phyloP scores from a whole-genome alignment of 1,140 invertebrate species.

The Globodera rostochiensis region DNA sequence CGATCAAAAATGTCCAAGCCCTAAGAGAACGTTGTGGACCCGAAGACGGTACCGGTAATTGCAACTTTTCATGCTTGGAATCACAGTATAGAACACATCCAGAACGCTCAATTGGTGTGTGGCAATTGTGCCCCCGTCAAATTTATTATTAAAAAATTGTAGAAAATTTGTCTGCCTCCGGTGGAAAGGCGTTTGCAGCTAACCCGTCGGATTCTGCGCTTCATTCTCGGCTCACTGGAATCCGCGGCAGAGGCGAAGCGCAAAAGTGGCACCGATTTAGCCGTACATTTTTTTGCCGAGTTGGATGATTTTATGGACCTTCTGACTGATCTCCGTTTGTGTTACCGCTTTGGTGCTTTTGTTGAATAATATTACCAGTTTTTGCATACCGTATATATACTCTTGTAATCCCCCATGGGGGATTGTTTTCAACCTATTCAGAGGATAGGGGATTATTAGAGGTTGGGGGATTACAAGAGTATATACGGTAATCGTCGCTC shows the following conservation, averaged over 20 bases:
- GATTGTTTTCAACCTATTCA: too few relatives aligned
- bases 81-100: too few relatives aligned
- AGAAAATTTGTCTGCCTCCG: slow-evolving; percentile 21
- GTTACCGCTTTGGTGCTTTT: slow-evolving; percentile 52
- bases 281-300: slow-evolving; percentile 41
- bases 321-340: slow-evolving; percentile 30
- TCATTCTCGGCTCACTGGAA: slow-evolving; percentile 57
- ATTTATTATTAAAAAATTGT: not conserved
- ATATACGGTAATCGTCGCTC: too few relatives aligned
- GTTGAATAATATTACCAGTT: slow-evolving; percentile 58
- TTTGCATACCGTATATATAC: too few relatives aligned
- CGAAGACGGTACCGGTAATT: slow-evolving; percentile 75
- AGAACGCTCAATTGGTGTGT: slow-evolving; percentile 26
- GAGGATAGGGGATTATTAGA: too few relatives aligned
- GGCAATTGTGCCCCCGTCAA: not conserved
- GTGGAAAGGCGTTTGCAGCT: slow-evolving; percentile 42
- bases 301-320: slow-evolving; percentile 32
- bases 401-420: too few relatives aligned
- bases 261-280: not conserved
- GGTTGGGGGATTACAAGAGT: too few relatives aligned
- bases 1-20: slow-evolving; percentile 99
- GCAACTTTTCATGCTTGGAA: too few relatives aligned
- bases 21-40: slow-evolving; percentile 88
- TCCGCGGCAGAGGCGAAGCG: slow-evolving; percentile 7
- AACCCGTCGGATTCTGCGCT: slow-evolving; percentile 53